Conservation (phyloP, 1,140 invertebrate species). For the Zeugodacus cucurbitae region DNA sequence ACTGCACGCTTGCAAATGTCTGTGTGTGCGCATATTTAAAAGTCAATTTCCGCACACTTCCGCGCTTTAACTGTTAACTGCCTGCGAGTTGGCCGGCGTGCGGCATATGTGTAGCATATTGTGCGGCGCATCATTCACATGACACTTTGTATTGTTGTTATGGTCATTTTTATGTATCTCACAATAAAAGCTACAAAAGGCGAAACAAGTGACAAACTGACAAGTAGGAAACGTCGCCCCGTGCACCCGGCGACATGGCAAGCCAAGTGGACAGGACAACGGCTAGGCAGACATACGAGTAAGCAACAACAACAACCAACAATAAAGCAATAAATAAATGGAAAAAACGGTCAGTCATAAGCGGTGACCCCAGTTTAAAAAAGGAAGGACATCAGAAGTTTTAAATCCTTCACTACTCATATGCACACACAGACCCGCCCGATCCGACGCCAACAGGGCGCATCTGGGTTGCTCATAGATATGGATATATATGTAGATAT, state of each 20-base stretch:
- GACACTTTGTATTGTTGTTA: constrained; percentile 33
- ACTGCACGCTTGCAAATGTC: background rate
- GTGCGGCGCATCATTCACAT: constrained; percentile 18
- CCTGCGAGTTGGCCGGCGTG: background rate
- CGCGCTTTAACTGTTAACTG: constrained; percentile 13
- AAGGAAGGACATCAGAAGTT: constrained; percentile 14
- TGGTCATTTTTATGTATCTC: constrained; percentile 24
- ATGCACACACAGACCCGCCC: background rate
- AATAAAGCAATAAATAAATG: background rate
- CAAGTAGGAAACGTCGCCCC: background rate
- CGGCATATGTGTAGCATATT: constrained; percentile 21
- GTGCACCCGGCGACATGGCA: background rate
- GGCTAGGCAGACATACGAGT: background rate
- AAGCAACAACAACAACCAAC: background rate
- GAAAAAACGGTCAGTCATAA: background rate
- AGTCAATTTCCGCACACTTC: constrained; percentile 30
- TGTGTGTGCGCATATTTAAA: constrained; percentile 21
- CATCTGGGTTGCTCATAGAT: background rate
- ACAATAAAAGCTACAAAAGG: constrained; percentile 24
- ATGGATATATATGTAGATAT: background rate
- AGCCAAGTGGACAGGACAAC: background rate
- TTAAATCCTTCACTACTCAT: constrained; percentile 4
- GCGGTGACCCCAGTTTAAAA: background rate
- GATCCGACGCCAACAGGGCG: background rate
- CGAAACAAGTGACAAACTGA: constrained; percentile 32